phyloP scores from a whole-genome alignment of 2,113 vertebrate genomes.

The Chelonoidis abingdonii region DNA sequence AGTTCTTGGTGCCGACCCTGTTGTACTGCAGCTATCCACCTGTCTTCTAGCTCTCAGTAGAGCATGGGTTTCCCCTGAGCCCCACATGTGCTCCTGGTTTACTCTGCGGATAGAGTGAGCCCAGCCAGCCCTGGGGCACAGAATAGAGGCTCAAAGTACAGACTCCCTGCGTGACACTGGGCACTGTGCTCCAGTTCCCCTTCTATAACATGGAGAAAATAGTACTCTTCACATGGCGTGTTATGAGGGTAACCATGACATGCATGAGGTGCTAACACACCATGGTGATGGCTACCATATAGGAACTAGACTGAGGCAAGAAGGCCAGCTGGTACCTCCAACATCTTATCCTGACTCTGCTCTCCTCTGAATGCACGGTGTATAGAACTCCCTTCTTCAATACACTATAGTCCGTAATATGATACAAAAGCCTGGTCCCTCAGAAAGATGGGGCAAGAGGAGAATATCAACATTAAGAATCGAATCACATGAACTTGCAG shows the following conservation, averaged over 20 bases:
- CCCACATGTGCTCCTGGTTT: not conserved
- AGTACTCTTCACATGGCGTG: not conserved
- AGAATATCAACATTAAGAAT: not conserved
- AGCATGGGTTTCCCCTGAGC: not conserved
- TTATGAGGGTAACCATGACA: not conserved
- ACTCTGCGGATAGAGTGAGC: not conserved
- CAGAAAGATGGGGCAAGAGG: not conserved
- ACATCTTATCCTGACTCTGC: not conserved
- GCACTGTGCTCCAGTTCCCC: not conserved
- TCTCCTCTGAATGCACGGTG: not conserved
- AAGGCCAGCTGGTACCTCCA: not conserved
- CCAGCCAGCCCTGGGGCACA: not conserved
- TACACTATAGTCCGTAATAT: not conserved
- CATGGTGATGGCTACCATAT: not conserved
- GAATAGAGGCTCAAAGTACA: not conserved
- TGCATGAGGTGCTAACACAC: not conserved
- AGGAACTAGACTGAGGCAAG: not conserved
- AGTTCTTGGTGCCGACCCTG: not conserved
- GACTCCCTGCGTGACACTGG: not conserved
- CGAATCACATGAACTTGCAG: not conserved
- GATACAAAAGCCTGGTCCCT: not conserved
- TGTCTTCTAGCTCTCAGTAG: not conserved
- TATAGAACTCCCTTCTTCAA: not conserved
- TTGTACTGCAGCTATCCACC: not conserved
- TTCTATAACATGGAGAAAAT: not conserved